Conservation (phyloP, 2,113 vertebrate species). For the Eleginops maclovinus region DNA sequence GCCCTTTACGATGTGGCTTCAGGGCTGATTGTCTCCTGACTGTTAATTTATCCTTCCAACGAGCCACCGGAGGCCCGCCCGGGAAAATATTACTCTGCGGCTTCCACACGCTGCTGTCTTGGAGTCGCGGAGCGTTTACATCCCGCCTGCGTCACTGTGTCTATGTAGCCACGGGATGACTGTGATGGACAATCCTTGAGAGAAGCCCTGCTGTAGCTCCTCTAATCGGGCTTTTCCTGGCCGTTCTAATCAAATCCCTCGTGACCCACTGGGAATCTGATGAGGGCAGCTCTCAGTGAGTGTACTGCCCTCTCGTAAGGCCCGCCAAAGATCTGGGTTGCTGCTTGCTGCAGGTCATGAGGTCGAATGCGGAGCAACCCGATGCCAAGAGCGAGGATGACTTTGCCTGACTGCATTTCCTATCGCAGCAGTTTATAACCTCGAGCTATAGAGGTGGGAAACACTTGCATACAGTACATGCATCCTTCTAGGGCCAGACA, state of each 20-base stretch:
- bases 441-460: slow-evolving; percentile 43
- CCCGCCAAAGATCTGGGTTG: slow-evolving; percentile 30
- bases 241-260: slow-evolving; percentile 45
- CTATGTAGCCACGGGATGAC: slow-evolving; percentile 32
- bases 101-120: slow-evolving; percentile 39
- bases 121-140: slow-evolving; percentile 17
- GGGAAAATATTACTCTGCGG: slow-evolving; percentile 36
- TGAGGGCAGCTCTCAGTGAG: slow-evolving; percentile 20
- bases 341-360: slow-evolving; percentile 37
- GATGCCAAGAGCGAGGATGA: slow-evolving; percentile 44
- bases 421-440: slow-evolving; percentile 44
- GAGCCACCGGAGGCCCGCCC: slow-evolving; percentile 60
- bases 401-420: slow-evolving; percentile 13
- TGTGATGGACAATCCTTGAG: slow-evolving; percentile 55
- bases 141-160: slow-evolving; percentile 30
- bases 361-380: slow-evolving; percentile 54
- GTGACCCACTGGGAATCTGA: slow-evolving; percentile 22
- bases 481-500: background rate
- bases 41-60: slow-evolving; percentile 74
- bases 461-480: slow-evolving; percentile 3
- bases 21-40: slow-evolving; percentile 69
- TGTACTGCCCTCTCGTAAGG: slow-evolving; percentile 27
- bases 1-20: slow-evolving; percentile 66
- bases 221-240: slow-evolving; percentile 38
- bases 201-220: slow-evolving; percentile 10